Percentiles rank a stretch among this genome's conserved stretches.
Evolutionary conservation across 2,797 vertebrate species (phyloP).

Genomic region (Sebastes taczanowskii): DNA sequence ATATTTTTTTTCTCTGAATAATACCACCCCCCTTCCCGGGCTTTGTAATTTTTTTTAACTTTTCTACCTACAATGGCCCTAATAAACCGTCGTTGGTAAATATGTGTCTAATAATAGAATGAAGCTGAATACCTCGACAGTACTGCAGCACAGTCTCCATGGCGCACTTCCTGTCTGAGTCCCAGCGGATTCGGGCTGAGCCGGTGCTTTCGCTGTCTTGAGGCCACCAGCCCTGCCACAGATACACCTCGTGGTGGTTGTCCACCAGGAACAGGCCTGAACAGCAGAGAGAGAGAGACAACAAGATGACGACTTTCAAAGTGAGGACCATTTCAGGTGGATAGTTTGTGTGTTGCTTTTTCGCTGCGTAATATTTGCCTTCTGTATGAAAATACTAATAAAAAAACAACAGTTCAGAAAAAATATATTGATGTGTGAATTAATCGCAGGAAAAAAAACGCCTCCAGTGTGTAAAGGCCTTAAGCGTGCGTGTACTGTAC

Average conservation of each 20-base stretch:
- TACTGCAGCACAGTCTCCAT: conserved; percentile 96
- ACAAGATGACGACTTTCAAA: not conserved
- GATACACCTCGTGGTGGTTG: conserved; percentile 96
- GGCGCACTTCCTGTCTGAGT: conserved; percentile 90
- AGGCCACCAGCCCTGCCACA: conserved; percentile 98
- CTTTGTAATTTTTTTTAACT: not conserved
- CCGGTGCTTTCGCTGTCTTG: conserved; percentile 90
- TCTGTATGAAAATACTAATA: too few species aligned
- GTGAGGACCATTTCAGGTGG: not conserved
- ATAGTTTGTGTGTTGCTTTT: not conserved
- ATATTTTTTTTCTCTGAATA: too few species aligned
- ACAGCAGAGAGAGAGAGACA: not conserved
- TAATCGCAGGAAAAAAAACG: too few species aligned
- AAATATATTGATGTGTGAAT: too few species aligned
- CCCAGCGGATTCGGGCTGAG: conserved; percentile 94
- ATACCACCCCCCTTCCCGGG: not conserved
- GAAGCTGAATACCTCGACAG: conserved; percentile 85
- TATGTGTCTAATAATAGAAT: not conserved
- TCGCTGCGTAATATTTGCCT: too few species aligned
- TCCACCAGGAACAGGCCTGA: conserved; percentile 94
- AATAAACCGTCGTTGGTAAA: fast-evolving
- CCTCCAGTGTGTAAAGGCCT: too few species aligned
- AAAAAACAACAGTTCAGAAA: too few species aligned
- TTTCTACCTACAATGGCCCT: not conserved
- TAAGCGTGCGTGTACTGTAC: conserved; percentile 50